A percentile compares a stretch with the other conserved stretches of the same genome.
Conservation (phyloP, 2,113 vertebrate genomes). For the Cephalopholis sonnerati region DNA sequence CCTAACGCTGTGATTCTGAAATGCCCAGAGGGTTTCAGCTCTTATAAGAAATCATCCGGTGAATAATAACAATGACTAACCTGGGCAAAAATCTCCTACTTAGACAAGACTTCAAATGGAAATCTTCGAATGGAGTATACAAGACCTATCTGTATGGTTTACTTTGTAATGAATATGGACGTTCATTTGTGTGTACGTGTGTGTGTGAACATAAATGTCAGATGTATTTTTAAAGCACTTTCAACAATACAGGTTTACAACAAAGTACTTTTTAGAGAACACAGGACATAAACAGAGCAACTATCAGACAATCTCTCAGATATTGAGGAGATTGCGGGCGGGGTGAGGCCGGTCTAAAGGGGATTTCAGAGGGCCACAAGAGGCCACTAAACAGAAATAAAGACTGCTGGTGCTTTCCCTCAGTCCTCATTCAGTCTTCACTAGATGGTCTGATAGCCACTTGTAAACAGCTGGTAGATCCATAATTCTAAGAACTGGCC, state of each 20-base stretch:
- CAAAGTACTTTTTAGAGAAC: constrained; percentile 61
- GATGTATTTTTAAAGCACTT: constrained; percentile 53
- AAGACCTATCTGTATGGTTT: not conserved
- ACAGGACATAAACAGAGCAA: constrained; percentile 62
- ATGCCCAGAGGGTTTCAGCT: not conserved
- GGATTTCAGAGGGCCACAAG: constrained; percentile 61
- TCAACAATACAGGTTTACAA: constrained; percentile 65
- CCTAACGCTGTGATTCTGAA: not conserved
- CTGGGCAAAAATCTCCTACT: not conserved
- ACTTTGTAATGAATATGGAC: not conserved
- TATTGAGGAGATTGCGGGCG: constrained; percentile 45
- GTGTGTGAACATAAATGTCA: not conserved
- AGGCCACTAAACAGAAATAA: constrained; percentile 65
- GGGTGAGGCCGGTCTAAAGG: constrained; percentile 38
- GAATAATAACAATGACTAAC: not conserved
- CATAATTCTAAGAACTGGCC: constrained; percentile 40
- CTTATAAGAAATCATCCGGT: not conserved
- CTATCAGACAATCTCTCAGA: constrained; percentile 62
- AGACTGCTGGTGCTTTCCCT: constrained; percentile 63
- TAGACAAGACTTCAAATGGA: not conserved
- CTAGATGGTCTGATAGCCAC: constrained; percentile 44
- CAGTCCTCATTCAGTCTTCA: constrained; percentile 26
- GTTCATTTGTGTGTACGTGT: not conserved
- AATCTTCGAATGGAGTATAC: not conserved
- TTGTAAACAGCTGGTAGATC: constrained; percentile 64